phyloP scores from a whole-genome alignment of 1,140 invertebrate species.

The Zaprionus camerounensis region DNA sequence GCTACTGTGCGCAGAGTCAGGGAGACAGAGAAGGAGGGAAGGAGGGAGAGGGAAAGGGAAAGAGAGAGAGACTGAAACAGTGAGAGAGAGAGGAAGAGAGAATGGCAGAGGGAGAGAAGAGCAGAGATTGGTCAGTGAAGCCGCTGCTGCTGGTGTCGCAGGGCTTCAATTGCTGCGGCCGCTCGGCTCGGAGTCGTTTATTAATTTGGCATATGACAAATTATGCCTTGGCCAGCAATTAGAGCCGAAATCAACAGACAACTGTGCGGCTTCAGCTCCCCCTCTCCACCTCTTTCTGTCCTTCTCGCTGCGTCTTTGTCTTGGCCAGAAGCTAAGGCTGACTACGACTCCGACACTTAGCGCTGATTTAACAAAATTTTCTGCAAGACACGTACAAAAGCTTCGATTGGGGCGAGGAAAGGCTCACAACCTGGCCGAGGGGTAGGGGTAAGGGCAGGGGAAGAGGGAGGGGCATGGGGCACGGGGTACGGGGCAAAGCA shows the following conservation, averaged over 20 bases:
- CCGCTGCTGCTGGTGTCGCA: conserved; percentile 1
- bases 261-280: conserved; percentile 45
- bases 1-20: conserved; percentile 55
- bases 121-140: conserved; percentile 1
- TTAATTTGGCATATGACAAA: conserved; percentile 82
- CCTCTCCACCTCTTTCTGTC: neutral
- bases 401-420: conserved; percentile 54
- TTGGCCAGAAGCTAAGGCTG: neutral
- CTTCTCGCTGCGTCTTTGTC: conserved; percentile 1
- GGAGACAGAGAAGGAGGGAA: neutral
- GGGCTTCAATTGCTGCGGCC: conserved; percentile 7
- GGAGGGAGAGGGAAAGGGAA: too few relatives aligned
- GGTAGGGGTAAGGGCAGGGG: too few relatives aligned
- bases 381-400: conserved; percentile 71
- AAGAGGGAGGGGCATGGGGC: neutral
- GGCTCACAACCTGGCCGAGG: neutral
- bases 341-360: conserved; percentile 42
- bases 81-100: neutral
- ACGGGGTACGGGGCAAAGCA: neutral
- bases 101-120: neutral
- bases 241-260: conserved; percentile 63
- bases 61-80: too few relatives aligned
- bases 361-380: conserved; percentile 79
- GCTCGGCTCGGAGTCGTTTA: conserved; percentile 54
- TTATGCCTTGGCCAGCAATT: conserved; percentile 80